phyloP scores from a whole-genome alignment of 2,113 vertebrate species.

The Rousettus leschenaultii region DNA sequence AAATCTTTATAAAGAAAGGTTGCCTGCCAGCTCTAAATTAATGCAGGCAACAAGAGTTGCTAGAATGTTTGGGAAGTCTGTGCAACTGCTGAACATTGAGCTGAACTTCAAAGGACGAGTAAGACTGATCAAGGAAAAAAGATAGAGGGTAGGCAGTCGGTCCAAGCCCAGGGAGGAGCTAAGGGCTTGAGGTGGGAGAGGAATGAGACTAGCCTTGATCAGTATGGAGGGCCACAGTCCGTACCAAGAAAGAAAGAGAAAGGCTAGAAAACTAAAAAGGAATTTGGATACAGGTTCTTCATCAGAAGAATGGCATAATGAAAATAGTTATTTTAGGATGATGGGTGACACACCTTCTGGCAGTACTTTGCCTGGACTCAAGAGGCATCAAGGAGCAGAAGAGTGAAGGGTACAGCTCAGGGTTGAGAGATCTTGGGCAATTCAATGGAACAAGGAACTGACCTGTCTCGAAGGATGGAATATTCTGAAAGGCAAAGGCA shows the following conservation, averaged over 20 bases:
- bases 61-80: neutral
- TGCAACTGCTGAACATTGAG: neutral
- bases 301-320: neutral
- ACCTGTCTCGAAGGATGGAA: neutral
- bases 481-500: neutral
- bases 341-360: neutral
- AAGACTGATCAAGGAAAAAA: neutral
- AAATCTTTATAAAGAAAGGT: neutral
- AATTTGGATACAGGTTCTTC: neutral
- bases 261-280: neutral
- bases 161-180: neutral
- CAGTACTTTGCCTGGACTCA: neutral
- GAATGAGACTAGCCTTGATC: neutral
- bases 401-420: neutral
- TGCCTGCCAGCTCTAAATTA: neutral
- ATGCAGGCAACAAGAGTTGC: neutral
- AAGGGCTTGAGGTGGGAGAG: neutral
- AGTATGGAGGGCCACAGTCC: neutral
- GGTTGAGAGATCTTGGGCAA: neutral
- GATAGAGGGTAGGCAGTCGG: neutral
- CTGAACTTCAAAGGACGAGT: neutral
- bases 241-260: neutral
- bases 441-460: neutral
- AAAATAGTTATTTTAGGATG: neutral
- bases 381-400: neutral